Evolutionary conservation across 2,113 vertebrate species (phyloP).

Genomic region (Phyllopteryx taeniolatus): DNA sequence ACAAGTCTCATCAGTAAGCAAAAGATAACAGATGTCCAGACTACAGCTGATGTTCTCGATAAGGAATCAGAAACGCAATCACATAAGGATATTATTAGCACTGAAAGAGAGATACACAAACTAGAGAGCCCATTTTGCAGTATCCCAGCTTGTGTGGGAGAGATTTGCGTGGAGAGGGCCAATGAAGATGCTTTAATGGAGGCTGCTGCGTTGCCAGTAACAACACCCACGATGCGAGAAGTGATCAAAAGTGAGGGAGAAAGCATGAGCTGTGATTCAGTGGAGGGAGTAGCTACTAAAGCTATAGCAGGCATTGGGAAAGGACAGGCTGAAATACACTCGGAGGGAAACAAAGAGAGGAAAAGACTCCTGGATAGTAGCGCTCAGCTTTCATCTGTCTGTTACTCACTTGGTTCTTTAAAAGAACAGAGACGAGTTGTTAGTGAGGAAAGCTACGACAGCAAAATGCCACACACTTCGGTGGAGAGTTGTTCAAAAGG

Average conservation of each 20-base stretch:
- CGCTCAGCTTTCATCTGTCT: constrained; percentile 48
- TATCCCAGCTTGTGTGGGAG: constrained; percentile 60
- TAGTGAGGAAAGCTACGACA: constrained; percentile 53
- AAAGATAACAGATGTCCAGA: constrained; percentile 53
- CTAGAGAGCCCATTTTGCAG: constrained; percentile 42
- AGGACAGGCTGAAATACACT: constrained; percentile 28
- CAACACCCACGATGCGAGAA: constrained; percentile 76
- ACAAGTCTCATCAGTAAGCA: constrained; percentile 32
- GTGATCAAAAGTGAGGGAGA: constrained; percentile 68
- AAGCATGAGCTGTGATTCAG: constrained; percentile 55
- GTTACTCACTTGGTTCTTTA: constrained; percentile 53
- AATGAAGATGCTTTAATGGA: constrained; percentile 64
- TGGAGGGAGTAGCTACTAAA: constrained; percentile 44
- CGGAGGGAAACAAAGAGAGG: constrained; percentile 30
- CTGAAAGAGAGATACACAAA: constrained; percentile 38
- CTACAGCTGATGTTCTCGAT: constrained; percentile 20
- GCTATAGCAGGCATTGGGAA: constrained; percentile 39
- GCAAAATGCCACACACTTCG: constrained; percentile 67
- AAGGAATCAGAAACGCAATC: constrained; percentile 41
- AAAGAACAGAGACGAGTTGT: constrained; percentile 44
- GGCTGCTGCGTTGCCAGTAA: constrained; percentile 69
- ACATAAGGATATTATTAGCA: constrained; percentile 38
- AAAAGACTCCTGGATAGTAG: constrained; percentile 34
- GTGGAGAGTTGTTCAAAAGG: constrained; percentile 49
- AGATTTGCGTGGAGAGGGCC: constrained; percentile 53